These are phyloP conservation scores for Caloenas nicobarica DNA, from an alignment of 2,113 vertebrate species.

Conservation along the genomic window DNA sequence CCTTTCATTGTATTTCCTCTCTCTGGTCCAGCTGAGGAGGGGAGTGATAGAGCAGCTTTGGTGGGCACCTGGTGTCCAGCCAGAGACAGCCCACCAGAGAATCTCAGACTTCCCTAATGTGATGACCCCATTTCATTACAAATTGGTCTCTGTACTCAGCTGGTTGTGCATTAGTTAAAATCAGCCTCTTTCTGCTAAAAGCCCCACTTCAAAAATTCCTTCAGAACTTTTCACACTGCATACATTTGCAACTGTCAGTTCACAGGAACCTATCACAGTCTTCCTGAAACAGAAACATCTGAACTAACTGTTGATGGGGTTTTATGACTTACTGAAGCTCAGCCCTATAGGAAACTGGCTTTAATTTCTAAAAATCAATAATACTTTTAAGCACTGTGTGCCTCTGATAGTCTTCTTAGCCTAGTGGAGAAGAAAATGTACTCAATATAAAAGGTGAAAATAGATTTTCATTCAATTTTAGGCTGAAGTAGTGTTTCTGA, in stretches of 20 bases:
- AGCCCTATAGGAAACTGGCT: slow-evolving; percentile 15
- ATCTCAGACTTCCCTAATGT: neutral
- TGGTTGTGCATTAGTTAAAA: slow-evolving; percentile 17
- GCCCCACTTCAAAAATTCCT: neutral
- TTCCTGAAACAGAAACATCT: slow-evolving; percentile 9
- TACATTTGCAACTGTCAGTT: slow-evolving; percentile 19
- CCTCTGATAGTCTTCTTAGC: neutral
- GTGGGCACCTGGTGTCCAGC: no score
- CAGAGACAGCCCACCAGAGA: no score
- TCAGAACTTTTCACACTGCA: slow-evolving; percentile 28
- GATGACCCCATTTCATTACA: neutral
- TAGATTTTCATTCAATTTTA: slow-evolving; percentile 37
- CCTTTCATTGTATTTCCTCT: no score
- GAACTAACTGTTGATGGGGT: neutral
- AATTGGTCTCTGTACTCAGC: slow-evolving; percentile 8
- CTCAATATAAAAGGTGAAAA: slow-evolving; percentile 1
- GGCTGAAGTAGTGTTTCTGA: slow-evolving; percentile 22
- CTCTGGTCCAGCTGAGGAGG: no score
- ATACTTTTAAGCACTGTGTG: neutral
- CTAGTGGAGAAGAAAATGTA: neutral
- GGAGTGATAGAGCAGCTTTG: no score
- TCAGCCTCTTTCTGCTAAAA: neutral
- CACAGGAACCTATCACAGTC: neutral
- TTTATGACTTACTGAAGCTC: slow-evolving; percentile 33
- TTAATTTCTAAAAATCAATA: slow-evolving; percentile 64